Base-by-base conservation (phyloP, 2,113 vertebrate species). In the Limanda limanda region DNA sequence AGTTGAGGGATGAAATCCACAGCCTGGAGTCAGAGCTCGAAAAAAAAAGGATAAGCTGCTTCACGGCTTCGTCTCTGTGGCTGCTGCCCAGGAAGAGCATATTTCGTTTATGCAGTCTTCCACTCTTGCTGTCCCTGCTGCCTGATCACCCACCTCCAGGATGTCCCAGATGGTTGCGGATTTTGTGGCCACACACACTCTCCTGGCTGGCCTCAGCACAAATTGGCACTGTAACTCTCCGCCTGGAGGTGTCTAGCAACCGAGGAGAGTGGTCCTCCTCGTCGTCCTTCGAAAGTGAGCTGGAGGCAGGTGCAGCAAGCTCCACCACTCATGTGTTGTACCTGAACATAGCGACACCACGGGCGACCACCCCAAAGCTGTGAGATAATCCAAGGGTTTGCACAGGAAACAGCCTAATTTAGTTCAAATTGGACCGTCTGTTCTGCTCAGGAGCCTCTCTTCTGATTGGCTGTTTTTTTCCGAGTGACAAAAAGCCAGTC, bases 21-120 rank as follows among this genome's bases (percentile, higher is more conserved):
- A 2, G 24, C 63, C 23, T 51, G 14, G 45, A 51, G 45, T 66
- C 63, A 66, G 42, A 63, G 60, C 59, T 25, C 21, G 2, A 31
- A 27, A 15, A 64, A 64, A 64, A 47, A 47, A 25, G 40, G 23
- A 64, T 10, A 64, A 24, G 42, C 42, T 45, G 62, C 42, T 64
- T 17, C 42, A 48, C 42, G 21, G 63, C 45, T 27, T 4, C 12
- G 18, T 8, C 6, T 55, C 51, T 52, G 3, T 25, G 45, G 45
- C 23, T 66, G 63, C 21, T 65, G 62, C 62, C 23, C 42, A 65
- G 21, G 40, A 47, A 45, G 42, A 65, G 23, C 42, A 65, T 65
- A 48, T 65, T 65, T 65, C 15, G 13, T 48, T 17, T 27, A 48
- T 65, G 42, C 23, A 47, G 62, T 20, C 45, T 31, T 51, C 61